A percentile compares a stretch with the other conserved stretches of the same genome.
Evolutionary conservation across 2,797 vertebrate genomes (phyloP).

Genomic region (Lacerta agilis): DNA sequence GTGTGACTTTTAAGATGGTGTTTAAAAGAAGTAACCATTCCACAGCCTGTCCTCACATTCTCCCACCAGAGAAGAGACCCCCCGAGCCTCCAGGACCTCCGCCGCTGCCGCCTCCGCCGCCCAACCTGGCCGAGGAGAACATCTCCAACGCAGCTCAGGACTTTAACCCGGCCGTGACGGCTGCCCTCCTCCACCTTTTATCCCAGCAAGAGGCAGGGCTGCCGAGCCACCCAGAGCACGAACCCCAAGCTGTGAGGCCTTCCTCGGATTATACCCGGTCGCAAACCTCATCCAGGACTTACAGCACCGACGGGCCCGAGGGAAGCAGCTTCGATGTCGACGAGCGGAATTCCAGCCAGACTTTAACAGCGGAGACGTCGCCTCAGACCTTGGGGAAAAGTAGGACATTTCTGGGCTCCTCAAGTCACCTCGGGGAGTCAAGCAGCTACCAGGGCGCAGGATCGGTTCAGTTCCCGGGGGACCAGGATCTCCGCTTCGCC

Average conservation of each 20-base stretch:
- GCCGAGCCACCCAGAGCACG: conserved; percentile 71
- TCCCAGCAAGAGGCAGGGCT: conserved; percentile 86
- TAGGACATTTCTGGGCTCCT: conserved; percentile 83
- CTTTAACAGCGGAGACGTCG: conserved; percentile 74
- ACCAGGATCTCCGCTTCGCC: conserved; percentile 95
- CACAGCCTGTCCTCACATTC: conserved; percentile 80
- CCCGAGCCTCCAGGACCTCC: conserved; percentile 88
- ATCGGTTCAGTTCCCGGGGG: conserved; percentile 90
- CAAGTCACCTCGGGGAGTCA: conserved; percentile 82
- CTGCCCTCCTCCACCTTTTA: conserved; percentile 92
- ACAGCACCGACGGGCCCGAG: conserved; percentile 75
- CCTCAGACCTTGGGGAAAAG: conserved; percentile 79
- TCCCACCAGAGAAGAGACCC: conserved; percentile 85
- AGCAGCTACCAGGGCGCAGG: conserved; percentile 80
- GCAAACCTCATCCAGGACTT: conserved; percentile 77
- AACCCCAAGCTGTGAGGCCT: conserved; percentile 69
- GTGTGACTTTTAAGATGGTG: conserved; percentile 75
- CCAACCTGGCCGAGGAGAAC: conserved; percentile 76
- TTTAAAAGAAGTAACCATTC: conserved; percentile 87
- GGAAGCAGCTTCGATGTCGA: conserved; percentile 76
- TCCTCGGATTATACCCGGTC: conserved; percentile 72
- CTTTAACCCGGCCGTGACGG: conserved; percentile 88
- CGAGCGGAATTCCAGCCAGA: conserved; percentile 76
- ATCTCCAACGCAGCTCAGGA: conserved; percentile 79
- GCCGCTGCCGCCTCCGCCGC: conserved; percentile 82